These are phyloP conservation scores for Morone saxatilis DNA, from an alignment of 2,113 vertebrate genomes.

Conservation along the genomic window DNA sequence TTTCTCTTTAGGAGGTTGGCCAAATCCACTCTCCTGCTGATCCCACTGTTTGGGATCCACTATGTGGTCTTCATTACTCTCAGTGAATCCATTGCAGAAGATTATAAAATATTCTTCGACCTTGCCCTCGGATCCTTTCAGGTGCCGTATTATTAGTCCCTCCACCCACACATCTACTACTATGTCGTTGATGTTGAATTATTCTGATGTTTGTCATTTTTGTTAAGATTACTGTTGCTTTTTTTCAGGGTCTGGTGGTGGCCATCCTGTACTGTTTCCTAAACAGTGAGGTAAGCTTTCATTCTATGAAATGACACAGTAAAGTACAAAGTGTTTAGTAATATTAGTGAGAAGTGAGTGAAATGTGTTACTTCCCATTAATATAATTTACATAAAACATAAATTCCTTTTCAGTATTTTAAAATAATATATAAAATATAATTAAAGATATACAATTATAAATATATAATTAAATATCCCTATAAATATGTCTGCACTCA, in stretches of 20 bases:
- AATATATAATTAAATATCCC: not conserved
- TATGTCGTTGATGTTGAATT: not conserved
- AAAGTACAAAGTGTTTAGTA: not conserved
- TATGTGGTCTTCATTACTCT: slow-evolving; percentile 90
- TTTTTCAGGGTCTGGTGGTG: slow-evolving; percentile 89
- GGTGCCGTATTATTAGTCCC: slow-evolving; percentile 75
- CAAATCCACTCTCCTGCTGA: slow-evolving; percentile 93
- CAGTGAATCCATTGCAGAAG: slow-evolving; percentile 81
- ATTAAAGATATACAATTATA: not conserved
- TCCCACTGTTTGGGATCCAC: slow-evolving; percentile 93
- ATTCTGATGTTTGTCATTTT: not conserved
- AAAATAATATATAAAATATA: not conserved
- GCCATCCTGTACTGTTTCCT: slow-evolving; percentile 92
- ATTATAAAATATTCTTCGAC: slow-evolving; percentile 91
- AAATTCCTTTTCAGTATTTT: not conserved
- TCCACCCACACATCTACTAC: not conserved
- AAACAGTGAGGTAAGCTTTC: slow-evolving; percentile 89
- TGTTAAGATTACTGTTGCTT: not conserved
- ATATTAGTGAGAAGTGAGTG: not conserved
- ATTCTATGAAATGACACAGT: not conserved
- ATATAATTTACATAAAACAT: not conserved
- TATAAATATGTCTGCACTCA: not conserved
- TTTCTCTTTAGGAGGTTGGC: slow-evolving; percentile 87
- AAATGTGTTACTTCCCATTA: not conserved
- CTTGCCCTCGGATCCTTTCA: slow-evolving; percentile 93